A percentile compares a stretch with the other conserved stretches of the same genome.
phyloP scores from a whole-genome alignment of 2,113 vertebrate genomes.

The Daboia siamensis region DNA sequence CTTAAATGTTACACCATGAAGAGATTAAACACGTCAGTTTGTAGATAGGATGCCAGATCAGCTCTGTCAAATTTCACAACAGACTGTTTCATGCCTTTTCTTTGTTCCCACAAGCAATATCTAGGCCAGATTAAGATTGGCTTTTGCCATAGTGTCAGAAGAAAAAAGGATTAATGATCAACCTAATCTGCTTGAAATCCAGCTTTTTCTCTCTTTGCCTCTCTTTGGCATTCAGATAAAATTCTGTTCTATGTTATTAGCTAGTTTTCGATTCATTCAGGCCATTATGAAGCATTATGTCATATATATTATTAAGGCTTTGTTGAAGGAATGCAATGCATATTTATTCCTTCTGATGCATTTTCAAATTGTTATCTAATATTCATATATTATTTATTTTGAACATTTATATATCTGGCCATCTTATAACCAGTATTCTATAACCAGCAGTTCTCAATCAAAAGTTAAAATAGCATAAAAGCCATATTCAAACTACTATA shows the following conservation, averaged over 20 bases:
- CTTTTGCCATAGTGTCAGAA: background rate
- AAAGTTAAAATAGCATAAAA: background rate
- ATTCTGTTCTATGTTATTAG: background rate
- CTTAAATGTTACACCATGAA: background rate
- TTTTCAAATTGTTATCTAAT: background rate
- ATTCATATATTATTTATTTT: background rate
- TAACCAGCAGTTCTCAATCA: background rate
- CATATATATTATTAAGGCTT: background rate
- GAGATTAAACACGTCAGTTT: background rate
- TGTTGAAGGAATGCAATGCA: background rate
- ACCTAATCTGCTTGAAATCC: constrained; percentile 1
- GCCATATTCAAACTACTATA: background rate
- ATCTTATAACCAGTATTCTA: background rate
- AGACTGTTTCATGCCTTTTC: background rate
- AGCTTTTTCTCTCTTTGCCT: background rate
- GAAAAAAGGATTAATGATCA: constrained; percentile 10
- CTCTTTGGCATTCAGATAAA: background rate
- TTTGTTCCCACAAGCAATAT: background rate
- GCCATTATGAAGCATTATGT: background rate
- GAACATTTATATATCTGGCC: background rate
- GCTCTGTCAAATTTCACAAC: background rate
- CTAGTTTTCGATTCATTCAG: constrained; percentile 1
- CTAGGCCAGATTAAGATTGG: constrained; percentile 7
- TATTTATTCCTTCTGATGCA: background rate
- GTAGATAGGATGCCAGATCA: background rate